Conservation (phyloP, 2,113 vertebrate species). For the Tringa solitaria region DNA sequence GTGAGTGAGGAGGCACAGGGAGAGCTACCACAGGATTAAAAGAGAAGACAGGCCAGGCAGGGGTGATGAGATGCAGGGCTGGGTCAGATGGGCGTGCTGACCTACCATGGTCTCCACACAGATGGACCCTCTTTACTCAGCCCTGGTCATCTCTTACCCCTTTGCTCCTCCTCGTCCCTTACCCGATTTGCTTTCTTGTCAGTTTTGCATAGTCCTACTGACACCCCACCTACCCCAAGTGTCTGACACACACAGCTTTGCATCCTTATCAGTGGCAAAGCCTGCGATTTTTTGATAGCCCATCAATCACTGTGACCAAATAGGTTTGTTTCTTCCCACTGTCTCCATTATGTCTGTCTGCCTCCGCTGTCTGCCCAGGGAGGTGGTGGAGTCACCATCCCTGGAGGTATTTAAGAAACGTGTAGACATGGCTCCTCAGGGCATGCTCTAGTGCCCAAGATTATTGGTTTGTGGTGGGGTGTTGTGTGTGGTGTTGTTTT, state of each 20-base stretch:
- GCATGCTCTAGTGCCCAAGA: too few species aligned
- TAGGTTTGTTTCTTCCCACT: neutral
- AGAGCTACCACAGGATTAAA: neutral
- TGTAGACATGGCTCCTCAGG: too few species aligned
- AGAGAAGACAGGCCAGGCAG: neutral
- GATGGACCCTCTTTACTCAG: accelerated
- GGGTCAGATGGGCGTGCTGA: too few species aligned
- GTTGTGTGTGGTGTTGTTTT: too few species aligned
- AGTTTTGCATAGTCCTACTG: neutral
- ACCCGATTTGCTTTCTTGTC: accelerated
- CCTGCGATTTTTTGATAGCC: neutral
- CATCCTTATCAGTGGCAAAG: neutral
- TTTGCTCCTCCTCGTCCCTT: neutral
- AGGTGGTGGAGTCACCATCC: too few species aligned
- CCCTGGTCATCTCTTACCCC: neutral
- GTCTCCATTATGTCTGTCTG: too few species aligned
- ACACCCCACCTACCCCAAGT: neutral
- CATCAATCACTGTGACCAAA: neutral
- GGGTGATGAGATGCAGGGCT: accelerated
- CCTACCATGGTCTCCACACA: neutral
- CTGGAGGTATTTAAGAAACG: too few species aligned
- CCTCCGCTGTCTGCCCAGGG: too few species aligned
- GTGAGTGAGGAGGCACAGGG: accelerated
- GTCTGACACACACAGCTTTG: neutral
- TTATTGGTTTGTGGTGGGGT: too few species aligned